Evolutionary conservation across 2,888 invertebrate species (phyloP).

Genomic region (Rhagophthalmus giganteus): DNA sequence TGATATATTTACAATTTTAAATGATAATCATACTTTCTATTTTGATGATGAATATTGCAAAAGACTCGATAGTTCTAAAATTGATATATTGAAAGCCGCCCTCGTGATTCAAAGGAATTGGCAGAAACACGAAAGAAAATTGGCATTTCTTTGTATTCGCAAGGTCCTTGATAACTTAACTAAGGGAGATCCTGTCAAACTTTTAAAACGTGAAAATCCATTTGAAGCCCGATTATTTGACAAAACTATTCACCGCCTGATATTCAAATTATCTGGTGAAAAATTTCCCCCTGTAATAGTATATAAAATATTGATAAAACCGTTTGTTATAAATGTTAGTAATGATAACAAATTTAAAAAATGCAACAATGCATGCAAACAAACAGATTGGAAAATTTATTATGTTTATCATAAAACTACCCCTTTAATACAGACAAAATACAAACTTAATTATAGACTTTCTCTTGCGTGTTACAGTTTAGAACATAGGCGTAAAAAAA

Average conservation of each 20-base stretch:
- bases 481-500: conserved; percentile 5
- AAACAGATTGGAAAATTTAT: conserved; percentile 24
- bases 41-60: conserved; percentile 11
- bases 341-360: conserved; percentile 5
- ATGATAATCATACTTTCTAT: conserved; percentile 34
- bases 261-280: conserved; percentile 41
- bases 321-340: conserved; percentile 10
- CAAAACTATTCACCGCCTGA: conserved; percentile 31
- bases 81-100: conserved; percentile 14
- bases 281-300: conserved; percentile 44
- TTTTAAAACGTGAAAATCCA: conserved; percentile 29
- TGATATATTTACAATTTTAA: conserved; percentile 27
- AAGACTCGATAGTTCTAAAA: background rate
- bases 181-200: conserved; percentile 31
- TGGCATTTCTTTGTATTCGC: conserved; percentile 33
- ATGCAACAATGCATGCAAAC: background rate
- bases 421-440: background rate
- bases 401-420: conserved; percentile 15
- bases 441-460: background rate
- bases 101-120: conserved; percentile 36
- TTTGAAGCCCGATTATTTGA: conserved; percentile 39
- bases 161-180: conserved; percentile 24
- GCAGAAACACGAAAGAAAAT: conserved; percentile 20
- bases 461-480: background rate
- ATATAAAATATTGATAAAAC: conserved; percentile 39